Evolutionary conservation across 2,113 vertebrate species (phyloP).

Genomic region (Otus sunia): DNA sequence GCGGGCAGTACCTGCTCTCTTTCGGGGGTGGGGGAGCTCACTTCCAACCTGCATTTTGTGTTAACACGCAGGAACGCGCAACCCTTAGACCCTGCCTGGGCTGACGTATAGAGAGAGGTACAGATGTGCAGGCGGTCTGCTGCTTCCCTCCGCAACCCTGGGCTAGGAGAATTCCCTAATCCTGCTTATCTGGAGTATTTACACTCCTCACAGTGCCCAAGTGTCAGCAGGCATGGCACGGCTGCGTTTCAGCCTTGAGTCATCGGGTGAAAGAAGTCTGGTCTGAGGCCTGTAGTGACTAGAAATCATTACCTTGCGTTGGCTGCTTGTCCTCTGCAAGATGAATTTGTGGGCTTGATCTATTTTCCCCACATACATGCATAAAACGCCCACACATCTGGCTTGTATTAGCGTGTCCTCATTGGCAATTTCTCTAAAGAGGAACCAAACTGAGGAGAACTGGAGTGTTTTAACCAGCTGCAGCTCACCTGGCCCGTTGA

Average conservation of each 20-base stretch:
- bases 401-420: conserved; percentile 28
- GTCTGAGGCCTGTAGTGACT: conserved; percentile 37
- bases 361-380: neutral
- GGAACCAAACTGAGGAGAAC: neutral
- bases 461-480: neutral
- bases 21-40: neutral
- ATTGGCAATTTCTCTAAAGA: neutral
- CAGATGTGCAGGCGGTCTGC: neutral
- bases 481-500: neutral
- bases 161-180: neutral
- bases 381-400: neutral
- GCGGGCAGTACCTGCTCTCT: rapidly evolving
- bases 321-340: neutral
- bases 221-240: neutral
- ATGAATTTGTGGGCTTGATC: conserved; percentile 3
- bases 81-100: rapidly evolving
- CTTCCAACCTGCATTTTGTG: neutral
- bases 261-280: neutral
- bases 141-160: neutral
- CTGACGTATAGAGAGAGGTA: neutral
- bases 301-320: neutral
- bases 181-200: conserved; percentile 13
- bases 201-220: neutral
- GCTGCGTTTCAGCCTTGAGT: conserved; percentile 6
- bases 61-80: neutral